A percentile compares a stretch with the other conserved stretches of the same genome.
These are phyloP conservation scores for Harpagoxenus sublaevis DNA, from an alignment of 2,888 invertebrate genomes.

Conservation along the genomic window DNA sequence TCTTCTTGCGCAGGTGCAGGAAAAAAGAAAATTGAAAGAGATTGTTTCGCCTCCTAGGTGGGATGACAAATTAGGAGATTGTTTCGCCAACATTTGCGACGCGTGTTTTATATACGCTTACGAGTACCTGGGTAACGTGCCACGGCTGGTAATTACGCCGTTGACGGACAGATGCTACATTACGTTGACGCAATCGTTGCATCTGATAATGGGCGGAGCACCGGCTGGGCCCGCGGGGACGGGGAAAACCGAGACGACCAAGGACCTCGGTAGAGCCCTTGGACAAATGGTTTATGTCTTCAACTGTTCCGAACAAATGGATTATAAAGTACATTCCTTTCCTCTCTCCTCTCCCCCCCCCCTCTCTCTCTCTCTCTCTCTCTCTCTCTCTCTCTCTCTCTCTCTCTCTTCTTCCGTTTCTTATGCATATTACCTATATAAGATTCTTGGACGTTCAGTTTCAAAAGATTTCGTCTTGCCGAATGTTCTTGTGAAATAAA, in stretches of 20 bases:
- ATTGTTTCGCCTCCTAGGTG: conserved; percentile 88
- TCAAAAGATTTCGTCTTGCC: not conserved
- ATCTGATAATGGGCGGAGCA: conserved; percentile 98
- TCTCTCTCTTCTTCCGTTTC: not conserved
- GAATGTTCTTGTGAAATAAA: not conserved
- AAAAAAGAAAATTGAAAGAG: conserved; percentile 36
- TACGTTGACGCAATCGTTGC: conserved; percentile 96
- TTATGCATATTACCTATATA: not conserved
- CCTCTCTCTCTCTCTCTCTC: too few species aligned
- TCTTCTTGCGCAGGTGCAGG: conserved; percentile 26
- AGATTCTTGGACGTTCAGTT: not conserved
- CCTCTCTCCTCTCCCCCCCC: not conserved
- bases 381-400: not conserved
- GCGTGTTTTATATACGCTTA: conserved; percentile 97
- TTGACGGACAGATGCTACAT: conserved; percentile 98
- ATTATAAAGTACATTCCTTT: conserved; percentile 90
- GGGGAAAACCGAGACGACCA: conserved; percentile 98
- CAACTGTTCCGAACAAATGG: conserved; percentile 98
- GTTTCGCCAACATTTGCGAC: conserved; percentile 97
- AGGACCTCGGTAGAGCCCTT: conserved; percentile 96
- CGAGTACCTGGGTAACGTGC: conserved; percentile 97
- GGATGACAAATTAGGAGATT: conserved; percentile 93
- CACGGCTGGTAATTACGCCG: conserved; percentile 97
- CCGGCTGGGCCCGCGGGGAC: conserved; percentile 98
- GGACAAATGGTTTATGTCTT: conserved; percentile 99